phyloP scores from a whole-genome alignment of 2,888 invertebrate species.

The Lepidochitona cinerea region DNA sequence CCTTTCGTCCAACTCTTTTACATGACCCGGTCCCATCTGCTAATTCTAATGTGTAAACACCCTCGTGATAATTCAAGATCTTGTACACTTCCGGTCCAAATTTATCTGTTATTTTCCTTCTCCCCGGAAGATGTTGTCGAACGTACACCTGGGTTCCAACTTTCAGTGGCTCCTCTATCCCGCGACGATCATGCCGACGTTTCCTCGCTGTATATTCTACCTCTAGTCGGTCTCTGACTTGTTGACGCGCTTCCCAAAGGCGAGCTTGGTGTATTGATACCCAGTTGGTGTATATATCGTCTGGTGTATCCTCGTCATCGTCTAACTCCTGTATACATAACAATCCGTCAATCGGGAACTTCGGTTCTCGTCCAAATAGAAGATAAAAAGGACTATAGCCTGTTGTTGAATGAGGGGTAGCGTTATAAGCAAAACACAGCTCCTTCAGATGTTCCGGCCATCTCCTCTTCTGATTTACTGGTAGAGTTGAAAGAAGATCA shows the following conservation, averaged over 20 bases:
- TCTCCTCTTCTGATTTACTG: slow-evolving; percentile 6
- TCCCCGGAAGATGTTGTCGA: background rate
- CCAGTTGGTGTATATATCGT: background rate
- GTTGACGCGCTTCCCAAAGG: background rate
- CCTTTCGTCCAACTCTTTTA: background rate
- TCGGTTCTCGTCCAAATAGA: background rate
- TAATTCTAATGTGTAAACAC: background rate
- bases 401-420: background rate
- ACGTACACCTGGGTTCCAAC: background rate
- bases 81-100: background rate
- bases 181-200: background rate
- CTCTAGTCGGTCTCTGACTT: background rate
- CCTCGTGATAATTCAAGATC: background rate
- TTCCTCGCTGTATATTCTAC: background rate
- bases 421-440: slow-evolving; percentile 6
- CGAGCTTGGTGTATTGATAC: background rate
- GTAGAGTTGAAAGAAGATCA: slow-evolving; percentile 12
- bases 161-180: background rate
- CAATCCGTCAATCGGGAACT: background rate
- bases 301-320: background rate
- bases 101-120: background rate
- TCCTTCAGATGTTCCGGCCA: slow-evolving; percentile 16
- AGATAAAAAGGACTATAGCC: slow-evolving; percentile 2
- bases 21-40: background rate
- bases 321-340: background rate